Evolutionary conservation across 2,888 invertebrate genomes (phyloP).

Genomic region (Dolomedes plantarius): DNA sequence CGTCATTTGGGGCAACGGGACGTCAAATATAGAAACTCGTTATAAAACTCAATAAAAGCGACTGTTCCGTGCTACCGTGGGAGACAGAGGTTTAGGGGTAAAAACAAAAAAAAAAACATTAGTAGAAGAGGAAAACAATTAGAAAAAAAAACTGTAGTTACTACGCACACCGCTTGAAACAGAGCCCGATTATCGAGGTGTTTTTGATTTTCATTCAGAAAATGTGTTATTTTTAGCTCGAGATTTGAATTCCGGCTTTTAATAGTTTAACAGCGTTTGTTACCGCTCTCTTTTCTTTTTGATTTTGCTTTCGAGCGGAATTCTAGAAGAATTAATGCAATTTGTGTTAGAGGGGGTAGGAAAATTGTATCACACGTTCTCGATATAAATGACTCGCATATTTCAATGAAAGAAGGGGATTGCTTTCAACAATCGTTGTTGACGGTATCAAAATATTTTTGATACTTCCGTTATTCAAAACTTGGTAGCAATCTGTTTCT

Average conservation of each 20-base stretch:
- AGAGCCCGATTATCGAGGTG: not conserved
- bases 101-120: slow-evolving; percentile 2
- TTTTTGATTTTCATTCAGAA: slow-evolving; percentile 1
- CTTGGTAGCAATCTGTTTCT: too few relatives aligned
- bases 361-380: too few relatives aligned
- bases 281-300: too few relatives aligned
- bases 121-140: not conserved
- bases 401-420: too few relatives aligned
- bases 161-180: not conserved
- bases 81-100: not conserved
- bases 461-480: too few relatives aligned
- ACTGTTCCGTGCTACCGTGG: slow-evolving; percentile 17
- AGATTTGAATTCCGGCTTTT: not conserved
- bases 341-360: too few relatives aligned
- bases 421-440: too few relatives aligned
- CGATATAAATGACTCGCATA: too few relatives aligned
- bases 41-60: slow-evolving; percentile 58
- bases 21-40: slow-evolving; percentile 61
- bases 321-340: too few relatives aligned
- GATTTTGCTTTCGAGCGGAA: too few relatives aligned
- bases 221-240: not conserved
- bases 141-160: not conserved
- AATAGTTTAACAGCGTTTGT: not conserved
- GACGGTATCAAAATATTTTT: too few relatives aligned
- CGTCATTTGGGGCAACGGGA: slow-evolving; percentile 45